phyloP scores from a whole-genome alignment of 2,113 vertebrate genomes.

The Gobiocypris rarus region DNA sequence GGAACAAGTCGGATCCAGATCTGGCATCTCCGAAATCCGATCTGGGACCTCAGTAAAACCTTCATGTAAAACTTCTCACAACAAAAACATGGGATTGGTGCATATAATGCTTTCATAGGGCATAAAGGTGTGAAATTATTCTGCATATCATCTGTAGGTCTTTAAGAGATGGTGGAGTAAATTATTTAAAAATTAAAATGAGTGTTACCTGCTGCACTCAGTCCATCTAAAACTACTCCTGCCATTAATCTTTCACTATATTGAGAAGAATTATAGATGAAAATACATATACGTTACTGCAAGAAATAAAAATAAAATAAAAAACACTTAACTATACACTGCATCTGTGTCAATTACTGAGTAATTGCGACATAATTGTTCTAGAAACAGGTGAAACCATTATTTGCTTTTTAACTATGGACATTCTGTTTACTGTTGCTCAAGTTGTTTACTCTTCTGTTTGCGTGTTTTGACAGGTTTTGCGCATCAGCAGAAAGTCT shows the following conservation, averaged over 20 bases:
- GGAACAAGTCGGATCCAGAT: too few species aligned
- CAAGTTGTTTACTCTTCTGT: slow-evolving; percentile 25
- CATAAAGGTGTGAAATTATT: neutral
- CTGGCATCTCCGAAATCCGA: too few species aligned
- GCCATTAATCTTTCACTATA: slow-evolving; percentile 3
- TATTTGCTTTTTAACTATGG: slow-evolving; percentile 46
- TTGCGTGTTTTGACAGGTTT: slow-evolving; percentile 45
- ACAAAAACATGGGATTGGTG: neutral
- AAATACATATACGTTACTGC: neutral
- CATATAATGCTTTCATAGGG: neutral
- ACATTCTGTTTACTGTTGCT: slow-evolving; percentile 28
- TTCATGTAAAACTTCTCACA: neutral
- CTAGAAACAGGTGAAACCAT: slow-evolving; percentile 49
- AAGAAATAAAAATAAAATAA: neutral
- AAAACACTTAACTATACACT: neutral
- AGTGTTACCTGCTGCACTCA: neutral
- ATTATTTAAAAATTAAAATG: neutral
- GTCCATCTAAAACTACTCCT: slow-evolving; percentile 1
- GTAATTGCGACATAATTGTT: slow-evolving; percentile 41
- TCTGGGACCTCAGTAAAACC: too few species aligned
- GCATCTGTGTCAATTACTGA: slow-evolving; percentile 33
- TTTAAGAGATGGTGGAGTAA: neutral
- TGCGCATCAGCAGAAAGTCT: slow-evolving; percentile 58
- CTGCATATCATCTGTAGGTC: neutral
- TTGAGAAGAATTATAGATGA: neutral